Percentiles rank a stretch among this genome's conserved stretches.
phyloP scores from a whole-genome alignment of 2,797 vertebrate genomes.

The Microctenopoma stevenorrisi region DNA sequence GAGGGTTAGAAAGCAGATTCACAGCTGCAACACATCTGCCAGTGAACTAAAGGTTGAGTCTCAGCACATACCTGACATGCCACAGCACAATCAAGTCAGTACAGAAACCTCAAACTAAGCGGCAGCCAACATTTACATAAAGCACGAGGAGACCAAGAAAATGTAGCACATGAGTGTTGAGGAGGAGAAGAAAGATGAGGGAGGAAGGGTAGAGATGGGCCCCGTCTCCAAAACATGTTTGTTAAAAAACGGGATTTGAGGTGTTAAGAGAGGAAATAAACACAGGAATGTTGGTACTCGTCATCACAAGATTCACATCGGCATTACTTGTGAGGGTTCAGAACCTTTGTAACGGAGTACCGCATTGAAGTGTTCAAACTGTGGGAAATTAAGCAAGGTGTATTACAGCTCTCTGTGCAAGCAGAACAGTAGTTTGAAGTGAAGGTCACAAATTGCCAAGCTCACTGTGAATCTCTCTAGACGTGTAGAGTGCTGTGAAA shows the following conservation, averaged over 20 bases:
- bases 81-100: slow-evolving; percentile 39
- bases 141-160: slow-evolving; percentile 5
- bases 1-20: slow-evolving; percentile 5
- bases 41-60: slow-evolving; percentile 18
- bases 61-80: slow-evolving; percentile 42
- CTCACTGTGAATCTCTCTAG: slow-evolving; percentile 32
- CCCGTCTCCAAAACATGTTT: slow-evolving; percentile 56
- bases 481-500: too few species aligned
- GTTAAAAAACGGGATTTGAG: slow-evolving; percentile 24
- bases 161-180: slow-evolving; percentile 13
- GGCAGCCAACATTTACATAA: slow-evolving; percentile 21
- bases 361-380: slow-evolving; percentile 26
- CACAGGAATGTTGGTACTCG: slow-evolving; percentile 74
- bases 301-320: slow-evolving; percentile 36
- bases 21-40: slow-evolving; percentile 24
- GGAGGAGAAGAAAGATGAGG: slow-evolving; percentile 13
- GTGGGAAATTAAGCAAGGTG: slow-evolving; percentile 16
- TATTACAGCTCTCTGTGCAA: slow-evolving; percentile 11
- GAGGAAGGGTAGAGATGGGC: slow-evolving; percentile 49
- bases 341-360: slow-evolving; percentile 34
- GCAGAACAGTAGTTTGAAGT: slow-evolving; percentile 23
- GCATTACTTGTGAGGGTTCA: slow-evolving; percentile 4
- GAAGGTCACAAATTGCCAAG: slow-evolving; percentile 21
- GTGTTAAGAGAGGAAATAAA: slow-evolving; percentile 74
- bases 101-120: slow-evolving; percentile 38